phyloP scores from a whole-genome alignment of 2,797 vertebrate genomes.

The Chloroceryle amazona region DNA sequence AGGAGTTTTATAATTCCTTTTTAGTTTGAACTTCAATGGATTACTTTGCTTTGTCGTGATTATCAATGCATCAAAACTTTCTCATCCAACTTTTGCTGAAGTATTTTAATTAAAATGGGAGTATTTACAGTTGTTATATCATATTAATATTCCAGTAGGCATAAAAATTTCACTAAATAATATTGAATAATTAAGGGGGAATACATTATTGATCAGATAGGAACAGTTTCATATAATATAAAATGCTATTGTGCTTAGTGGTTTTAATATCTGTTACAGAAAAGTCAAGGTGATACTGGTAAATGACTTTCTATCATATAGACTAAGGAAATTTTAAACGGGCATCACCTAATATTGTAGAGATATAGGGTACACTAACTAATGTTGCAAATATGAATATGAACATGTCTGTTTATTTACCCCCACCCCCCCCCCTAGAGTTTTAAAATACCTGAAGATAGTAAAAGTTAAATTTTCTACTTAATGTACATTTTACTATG shows the following conservation, averaged over 20 bases:
- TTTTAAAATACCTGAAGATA: not conserved
- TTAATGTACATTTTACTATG: not conserved
- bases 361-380: not conserved
- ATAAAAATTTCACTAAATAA: slow-evolving; percentile 76
- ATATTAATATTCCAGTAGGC: slow-evolving; percentile 74
- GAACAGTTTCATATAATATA: slow-evolving; percentile 33
- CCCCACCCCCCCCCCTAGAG: too few relatives aligned
- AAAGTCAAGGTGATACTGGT: slow-evolving; percentile 15
- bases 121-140: slow-evolving; percentile 75
- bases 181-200: slow-evolving; percentile 78
- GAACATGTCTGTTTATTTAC: not conserved
- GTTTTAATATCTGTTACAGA: slow-evolving; percentile 42
- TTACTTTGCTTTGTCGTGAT: slow-evolving; percentile 17
- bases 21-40: slow-evolving; percentile 20
- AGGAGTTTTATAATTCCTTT: not conserved
- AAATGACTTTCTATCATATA: slow-evolving; percentile 12
- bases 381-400: not conserved
- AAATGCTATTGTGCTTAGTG: slow-evolving; percentile 30
- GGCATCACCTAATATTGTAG: not conserved
- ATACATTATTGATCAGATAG: slow-evolving; percentile 82
- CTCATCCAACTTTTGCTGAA: slow-evolving; percentile 43
- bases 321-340: slow-evolving; percentile 5
- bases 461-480: not conserved
- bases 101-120: slow-evolving; percentile 77
- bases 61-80: slow-evolving; percentile 36